A percentile compares a stretch with the other conserved stretches of the same genome.
Evolutionary conservation across 2,888 invertebrate genomes (phyloP).

Genomic region (Microplitis deprimator): DNA sequence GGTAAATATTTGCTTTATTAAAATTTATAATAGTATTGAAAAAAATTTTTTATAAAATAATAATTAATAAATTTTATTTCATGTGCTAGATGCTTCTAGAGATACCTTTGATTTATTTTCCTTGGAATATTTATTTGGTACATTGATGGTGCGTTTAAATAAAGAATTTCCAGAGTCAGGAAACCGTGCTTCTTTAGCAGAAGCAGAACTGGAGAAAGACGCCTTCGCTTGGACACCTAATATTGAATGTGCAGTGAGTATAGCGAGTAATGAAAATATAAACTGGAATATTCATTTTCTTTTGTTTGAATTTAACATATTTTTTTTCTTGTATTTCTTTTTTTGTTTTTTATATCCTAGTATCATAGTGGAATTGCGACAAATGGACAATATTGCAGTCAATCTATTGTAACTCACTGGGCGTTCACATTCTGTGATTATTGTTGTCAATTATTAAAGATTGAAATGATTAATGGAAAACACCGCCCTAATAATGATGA

Average conservation of each 20-base stretch:
- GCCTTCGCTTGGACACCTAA: slow-evolving; percentile 60
- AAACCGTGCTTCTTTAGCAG: slow-evolving; percentile 53
- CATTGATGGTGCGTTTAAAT: slow-evolving; percentile 13
- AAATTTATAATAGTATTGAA: neutral
- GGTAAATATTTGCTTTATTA: slow-evolving; percentile 47
- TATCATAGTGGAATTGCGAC: slow-evolving; percentile 55
- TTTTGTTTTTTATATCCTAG: slow-evolving; percentile 43
- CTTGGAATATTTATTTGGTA: slow-evolving; percentile 42
- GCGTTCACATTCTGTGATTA: slow-evolving; percentile 66
- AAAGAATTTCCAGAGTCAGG: slow-evolving; percentile 30
- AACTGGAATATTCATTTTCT: neutral
- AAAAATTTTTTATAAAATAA: neutral
- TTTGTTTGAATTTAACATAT: neutral
- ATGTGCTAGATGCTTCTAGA: slow-evolving; percentile 48
- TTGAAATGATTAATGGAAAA: slow-evolving; percentile 55
- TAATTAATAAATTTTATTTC: slow-evolving; percentile 2
- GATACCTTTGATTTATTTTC: slow-evolving; percentile 42
- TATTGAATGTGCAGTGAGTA: slow-evolving; percentile 68
- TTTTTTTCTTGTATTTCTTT: neutral
- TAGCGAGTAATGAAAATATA: slow-evolving; percentile 19
- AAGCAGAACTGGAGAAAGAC: slow-evolving; percentile 67
- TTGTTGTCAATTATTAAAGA: slow-evolving; percentile 56
- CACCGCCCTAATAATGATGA: slow-evolving; percentile 60
- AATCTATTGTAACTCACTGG: slow-evolving; percentile 64
- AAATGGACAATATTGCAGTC: slow-evolving; percentile 58